Base-by-base conservation (phyloP, 1,140 invertebrate genomes). In the Belonocnema kinseyi region DNA sequence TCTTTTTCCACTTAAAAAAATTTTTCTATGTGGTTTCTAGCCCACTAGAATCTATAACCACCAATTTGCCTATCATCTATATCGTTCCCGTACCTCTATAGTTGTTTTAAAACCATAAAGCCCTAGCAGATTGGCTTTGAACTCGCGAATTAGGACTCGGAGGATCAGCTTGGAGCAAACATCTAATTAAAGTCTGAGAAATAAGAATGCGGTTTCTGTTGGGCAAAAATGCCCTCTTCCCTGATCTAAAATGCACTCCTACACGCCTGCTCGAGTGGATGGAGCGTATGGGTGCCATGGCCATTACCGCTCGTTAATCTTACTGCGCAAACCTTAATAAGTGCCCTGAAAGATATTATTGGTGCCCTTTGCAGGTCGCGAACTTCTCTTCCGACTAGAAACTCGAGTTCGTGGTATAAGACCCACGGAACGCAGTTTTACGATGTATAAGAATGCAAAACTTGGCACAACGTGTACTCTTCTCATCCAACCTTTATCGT, bases 221-320 rank as follows among this genome's bases (percentile, higher is more conserved):
- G 53, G 53, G 53, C 53, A 17, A 54, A 54, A 54, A 54, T 54
- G n/a, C 53, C 17, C 53, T 54, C 53, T 54, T 54, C 53, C 17
- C 53, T 17, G 53, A 54, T 54, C 53, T 54, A 54, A 54, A 54
- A 54, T 54, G 53, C 53, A 54, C 53, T 54, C 53, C 53, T 54
- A 54, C 53, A 54, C 53, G 53, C 16, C 53, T 54, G 79, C 76
- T 80, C 78, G 77, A 75, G 70, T 80, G 78, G 78, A 78, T 80
- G 77, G 75, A 77, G 74, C 79, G 80, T 81, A 80, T 81, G 78
- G 84, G 84, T 85, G 83, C 84, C 83, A 85, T 81, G 81, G 85
- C 82, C 83, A 85, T 87, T 87, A 84, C 82, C 77, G 84, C 85
- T 87, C 86, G 86, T 87, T 87, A 85, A 87, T 85, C 86, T 85